Evolutionary conservation across 2,888 invertebrate genomes (phyloP), one percentile per base, ranked within the genome.

Genomic region (Salticus scenicus): DNA sequence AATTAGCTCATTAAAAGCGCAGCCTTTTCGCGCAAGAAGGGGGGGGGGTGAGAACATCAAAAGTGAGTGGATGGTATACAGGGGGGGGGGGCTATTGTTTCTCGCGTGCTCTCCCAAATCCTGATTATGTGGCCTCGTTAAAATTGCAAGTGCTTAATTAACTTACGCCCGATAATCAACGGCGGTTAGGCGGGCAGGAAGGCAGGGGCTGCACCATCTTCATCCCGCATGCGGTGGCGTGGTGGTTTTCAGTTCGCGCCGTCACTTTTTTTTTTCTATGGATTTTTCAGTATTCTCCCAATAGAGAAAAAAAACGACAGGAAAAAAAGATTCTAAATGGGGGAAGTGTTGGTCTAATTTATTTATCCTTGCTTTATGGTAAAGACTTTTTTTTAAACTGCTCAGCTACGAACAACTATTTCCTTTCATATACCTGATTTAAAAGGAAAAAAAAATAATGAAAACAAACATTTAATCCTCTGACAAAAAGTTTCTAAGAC

Each of bases 61-160:
- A 84, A 78, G 83, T 78, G 77, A 84, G 76, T 83, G 75, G 76
- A 77, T 83, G 67, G 37, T 37, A 37, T 37, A 37, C 12, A 57
- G 51, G 47, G 71, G 47, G 17, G 17, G 17, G 17, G n/a, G 47
- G 47, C 42, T 71, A 72, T 83, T 83, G 83, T 83, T 83, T 84
- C 76, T 83, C 66, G 82, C 76, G 63, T 64, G 41, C 81, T 82
- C 83, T 63, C 76, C 83, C 73, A 72, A 77, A 84, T 77, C 83
- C 83, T 84, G 83, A 84, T 84, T 84, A 84, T 84, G 83, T 84
- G 83, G 83, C 83, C 77, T 84, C 83, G 83, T 84, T 84, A 84
- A 84, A 84, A 84, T 84, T 84, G 83, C 83, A 77, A 71, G 83
- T 77, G 83, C 83, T 84, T 84, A 84, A 84, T 84, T 84, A 84